Base-by-base conservation (phyloP, 1,140 invertebrate species). In the Tetraneura akinire region DNA sequence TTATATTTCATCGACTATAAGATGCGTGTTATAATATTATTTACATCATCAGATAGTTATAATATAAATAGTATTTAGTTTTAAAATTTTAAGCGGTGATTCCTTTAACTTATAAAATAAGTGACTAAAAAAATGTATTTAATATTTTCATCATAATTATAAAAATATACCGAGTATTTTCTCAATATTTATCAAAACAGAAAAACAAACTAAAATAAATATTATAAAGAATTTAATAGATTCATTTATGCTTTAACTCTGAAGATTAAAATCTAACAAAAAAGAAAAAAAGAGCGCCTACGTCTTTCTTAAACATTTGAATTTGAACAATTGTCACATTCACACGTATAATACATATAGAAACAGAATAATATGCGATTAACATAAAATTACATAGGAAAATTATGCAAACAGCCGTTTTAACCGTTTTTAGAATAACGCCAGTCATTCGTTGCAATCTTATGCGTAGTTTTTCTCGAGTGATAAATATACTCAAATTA, bases 351-450 rank as follows among this genome's bases (percentile, higher is more conserved):
- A 64, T 37, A 29, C 23, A 37, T n/a, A 37, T 8, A 8, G 32
- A 37, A 4, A 37, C 32, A 32, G 18, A 32, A 64, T 64, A 32
- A 23, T 6, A 32, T n/a, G 8, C 29, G 26, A 64, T 64, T 64
- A 62, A 32, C 60, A 62, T 62, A 62, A 62, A 8, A 11, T 64
- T 37, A 37, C 29, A 37, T 37, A 64, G 29, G 11, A 32, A 37
- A 37, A 64, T 64, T 37, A 64, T 64, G 60, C 60, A 64, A 64
- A 64, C 60, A 64, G 3, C 16, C 18, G 60, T 64, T 64, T 64
- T 18, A 29, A 60, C 23, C 26, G 21, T 55, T 55, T 21, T 21
- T 26, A 37, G 18, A 37, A 37, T 60, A 60, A 60, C 13, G 13
- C 14, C 57, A 60, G 23, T 60, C 60, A 37, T 64, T 29, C 32